Evolutionary conservation across 1,140 invertebrate genomes (phyloP).

Genomic region (Plutomurus gul): DNA sequence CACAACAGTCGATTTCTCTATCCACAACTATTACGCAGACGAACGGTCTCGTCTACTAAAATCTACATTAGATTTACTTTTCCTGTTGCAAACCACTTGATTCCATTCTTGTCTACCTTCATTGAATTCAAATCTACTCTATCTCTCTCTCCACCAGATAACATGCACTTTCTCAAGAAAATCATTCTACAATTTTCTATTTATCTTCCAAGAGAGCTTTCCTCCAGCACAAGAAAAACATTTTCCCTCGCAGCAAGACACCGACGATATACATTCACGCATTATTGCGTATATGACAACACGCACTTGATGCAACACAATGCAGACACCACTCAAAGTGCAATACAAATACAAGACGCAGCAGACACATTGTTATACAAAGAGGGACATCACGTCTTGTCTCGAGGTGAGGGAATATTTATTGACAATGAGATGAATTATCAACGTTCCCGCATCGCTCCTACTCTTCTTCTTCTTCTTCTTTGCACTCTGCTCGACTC

Average conservation of each 20-base stretch:
- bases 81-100: not conserved
- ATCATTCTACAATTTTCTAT: not conserved
- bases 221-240: too few species aligned
- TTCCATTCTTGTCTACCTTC: not conserved
- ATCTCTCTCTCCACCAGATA: not conserved
- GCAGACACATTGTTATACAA: too few species aligned
- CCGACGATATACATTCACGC: too few species aligned
- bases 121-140: not conserved
- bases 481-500: too few species aligned
- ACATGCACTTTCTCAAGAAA: not conserved
- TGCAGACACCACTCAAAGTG: not conserved
- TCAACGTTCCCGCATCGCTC: not conserved
- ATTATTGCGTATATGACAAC: too few species aligned
- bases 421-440: conserved; percentile 8
- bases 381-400: not conserved
- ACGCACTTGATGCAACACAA: too few species aligned
- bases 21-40: not conserved
- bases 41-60: not conserved
- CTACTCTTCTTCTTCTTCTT: not conserved
- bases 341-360: not conserved
- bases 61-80: not conserved
- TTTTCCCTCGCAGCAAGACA: too few species aligned
- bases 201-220: too few species aligned
- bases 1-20: not conserved
- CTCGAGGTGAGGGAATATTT: not conserved